These are phyloP conservation scores for Buathra laborator DNA, from an alignment of 2,888 invertebrate species.

Conservation along the genomic window DNA sequence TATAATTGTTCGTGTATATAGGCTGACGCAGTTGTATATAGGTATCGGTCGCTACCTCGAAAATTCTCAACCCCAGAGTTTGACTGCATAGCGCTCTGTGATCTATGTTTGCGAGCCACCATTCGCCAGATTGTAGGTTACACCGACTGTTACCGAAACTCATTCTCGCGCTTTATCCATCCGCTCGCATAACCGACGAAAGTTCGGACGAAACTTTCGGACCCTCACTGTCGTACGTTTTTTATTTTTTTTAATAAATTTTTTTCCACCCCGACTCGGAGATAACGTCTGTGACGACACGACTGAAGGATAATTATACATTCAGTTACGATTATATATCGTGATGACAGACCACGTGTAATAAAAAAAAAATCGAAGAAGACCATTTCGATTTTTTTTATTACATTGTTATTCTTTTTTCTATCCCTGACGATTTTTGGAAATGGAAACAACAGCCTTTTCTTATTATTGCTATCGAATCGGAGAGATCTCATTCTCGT, in stretches of 20 bases:
- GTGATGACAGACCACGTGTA: background rate
- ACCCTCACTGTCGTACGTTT: background rate
- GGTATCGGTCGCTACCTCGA: background rate
- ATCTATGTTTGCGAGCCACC: background rate
- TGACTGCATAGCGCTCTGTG: background rate
- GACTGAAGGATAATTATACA: conserved; percentile 5
- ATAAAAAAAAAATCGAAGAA: background rate
- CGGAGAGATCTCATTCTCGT: background rate
- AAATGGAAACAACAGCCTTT: background rate
- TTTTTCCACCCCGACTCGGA: conserved; percentile 17
- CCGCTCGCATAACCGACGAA: background rate
- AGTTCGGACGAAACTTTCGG: conserved; percentile 2
- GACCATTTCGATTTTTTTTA: no score
- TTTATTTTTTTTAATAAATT: conserved; percentile 6
- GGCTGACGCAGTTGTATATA: conserved; percentile 18
- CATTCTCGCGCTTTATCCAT: background rate
- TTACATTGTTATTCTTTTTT: no score
- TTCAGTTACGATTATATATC: background rate
- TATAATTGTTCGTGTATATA: conserved; percentile 13
- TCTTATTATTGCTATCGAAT: background rate
- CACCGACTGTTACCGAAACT: background rate
- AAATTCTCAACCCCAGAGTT: background rate
- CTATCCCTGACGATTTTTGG: no score
- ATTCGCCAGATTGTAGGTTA: conserved; percentile 13
- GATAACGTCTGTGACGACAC: conserved; percentile 26